These are phyloP conservation scores for Cyrtonyx montezumae DNA, from an alignment of 2,113 vertebrate genomes.

Conservation along the genomic window DNA sequence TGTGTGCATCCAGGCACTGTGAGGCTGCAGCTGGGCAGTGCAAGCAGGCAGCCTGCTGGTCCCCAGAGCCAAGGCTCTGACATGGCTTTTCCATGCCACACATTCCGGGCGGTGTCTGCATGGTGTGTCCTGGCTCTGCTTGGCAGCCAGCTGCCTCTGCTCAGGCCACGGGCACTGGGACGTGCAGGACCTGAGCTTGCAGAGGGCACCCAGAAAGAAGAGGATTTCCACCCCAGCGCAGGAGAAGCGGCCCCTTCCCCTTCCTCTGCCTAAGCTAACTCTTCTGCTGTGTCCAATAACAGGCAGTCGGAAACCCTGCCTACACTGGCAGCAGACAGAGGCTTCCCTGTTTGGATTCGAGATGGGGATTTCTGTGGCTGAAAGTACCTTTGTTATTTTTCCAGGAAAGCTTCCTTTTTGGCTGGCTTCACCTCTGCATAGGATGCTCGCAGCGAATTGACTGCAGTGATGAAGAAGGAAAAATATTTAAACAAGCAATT, in stretches of 20 bases:
- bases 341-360: slow-evolving; percentile 61
- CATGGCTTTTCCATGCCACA: background rate
- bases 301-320: slow-evolving; percentile 54
- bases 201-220: background rate
- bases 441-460: slow-evolving; percentile 18
- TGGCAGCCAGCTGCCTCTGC: background rate
- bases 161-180: background rate
- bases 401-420: slow-evolving; percentile 65
- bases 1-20: background rate
- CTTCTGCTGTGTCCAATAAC: background rate
- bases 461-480: background rate
- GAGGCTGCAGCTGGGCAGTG: rapidly evolving
- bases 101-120: background rate
- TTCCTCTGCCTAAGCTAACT: slow-evolving; percentile 15
- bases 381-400: slow-evolving; percentile 68
- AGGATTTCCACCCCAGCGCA: background rate
- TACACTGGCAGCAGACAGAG: slow-evolving; percentile 62
- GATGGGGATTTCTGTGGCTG: slow-evolving; percentile 67
- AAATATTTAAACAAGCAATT: slow-evolving; percentile 58
- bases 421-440: background rate
- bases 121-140: rapidly evolving
- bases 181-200: background rate
- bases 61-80: background rate
- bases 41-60: background rate
- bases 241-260: slow-evolving; percentile 43